Evolutionary conservation across 2,113 vertebrate species (phyloP).

Genomic region (Cynopterus brachyotis): DNA sequence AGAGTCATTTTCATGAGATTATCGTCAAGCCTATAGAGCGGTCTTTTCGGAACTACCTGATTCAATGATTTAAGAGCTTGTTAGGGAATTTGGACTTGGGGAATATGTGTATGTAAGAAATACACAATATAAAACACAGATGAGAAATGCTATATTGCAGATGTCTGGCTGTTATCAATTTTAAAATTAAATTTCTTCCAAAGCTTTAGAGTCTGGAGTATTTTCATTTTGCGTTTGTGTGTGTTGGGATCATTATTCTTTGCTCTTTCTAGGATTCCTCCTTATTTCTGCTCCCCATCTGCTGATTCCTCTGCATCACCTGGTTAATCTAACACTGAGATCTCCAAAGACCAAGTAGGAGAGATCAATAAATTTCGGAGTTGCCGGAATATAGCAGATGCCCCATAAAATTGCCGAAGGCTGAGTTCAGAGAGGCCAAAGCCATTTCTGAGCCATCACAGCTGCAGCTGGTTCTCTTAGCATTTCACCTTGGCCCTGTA

Average conservation of each 20-base stretch:
- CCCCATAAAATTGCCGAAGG: accelerated
- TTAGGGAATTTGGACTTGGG: not conserved
- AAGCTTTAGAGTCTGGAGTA: not conserved
- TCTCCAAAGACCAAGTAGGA: not conserved
- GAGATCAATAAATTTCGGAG: not conserved
- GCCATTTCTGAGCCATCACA: not conserved
- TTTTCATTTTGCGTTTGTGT: not conserved
- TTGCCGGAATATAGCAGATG: not conserved
- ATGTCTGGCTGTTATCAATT: not conserved
- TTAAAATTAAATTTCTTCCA: not conserved
- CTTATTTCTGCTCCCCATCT: not conserved
- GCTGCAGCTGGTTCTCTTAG: not conserved
- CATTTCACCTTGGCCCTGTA: not conserved
- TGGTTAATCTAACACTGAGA: not conserved
- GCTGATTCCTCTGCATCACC: not conserved
- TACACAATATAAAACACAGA: not conserved
- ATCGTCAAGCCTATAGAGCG: not conserved
- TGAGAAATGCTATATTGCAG: not conserved
- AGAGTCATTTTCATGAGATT: not conserved
- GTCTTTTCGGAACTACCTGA: not conserved
- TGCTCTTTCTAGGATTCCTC: not conserved
- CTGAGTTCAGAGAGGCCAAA: not conserved
- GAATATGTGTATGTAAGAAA: not conserved
- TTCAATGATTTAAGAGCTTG: not conserved
- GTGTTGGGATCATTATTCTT: not conserved